Evolutionary conservation across 2,113 vertebrate species (phyloP), one percentile per base, ranked within the genome.

Genomic region (Anarhynchus alexandrinus): DNA sequence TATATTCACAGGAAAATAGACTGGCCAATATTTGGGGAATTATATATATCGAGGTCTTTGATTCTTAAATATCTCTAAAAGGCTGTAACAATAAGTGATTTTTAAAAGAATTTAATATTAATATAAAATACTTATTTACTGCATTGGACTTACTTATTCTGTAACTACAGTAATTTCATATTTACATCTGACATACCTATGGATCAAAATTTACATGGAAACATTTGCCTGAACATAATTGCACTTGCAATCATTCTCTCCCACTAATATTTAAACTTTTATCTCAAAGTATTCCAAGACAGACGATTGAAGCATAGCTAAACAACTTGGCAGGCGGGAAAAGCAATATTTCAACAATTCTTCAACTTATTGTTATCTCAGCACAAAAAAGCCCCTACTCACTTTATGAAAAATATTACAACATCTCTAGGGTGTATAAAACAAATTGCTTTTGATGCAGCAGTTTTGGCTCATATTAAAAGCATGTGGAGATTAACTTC

Each of bases 341-440:
- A 94, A 88, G 80, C 36, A 88, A 0, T 86, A 82, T 90, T 88
- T 95, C 90, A 96, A 79, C 86, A 96, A 43, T 89, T 73, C 65
- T 94, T 93, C 80, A 91, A 71, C 19, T 89, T 92, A 88, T 10
- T 94, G 88, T 84, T 88, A 58, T 76, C 72, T 96, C 94, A 94
- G 88, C 86, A 96, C 36, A 91, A 93, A 95, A 95, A 91, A 67
- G 17, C 9, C 70, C 20, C 40, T 76, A 62, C 16, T 81, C 58
- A 45, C 42, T 92, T 91, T 47, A 93, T 65, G 73, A 91, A 93
- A 94, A 97, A 88, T 76, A 88, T 34, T 88, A 84, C 67, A 19
- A 78, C 54, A 52, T 94, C 81, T 79, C 89, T 76, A 62, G 77
- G 32, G 80, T 82, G 18, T 80, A 86, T 45, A 82, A 94, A 96